phyloP scores from a whole-genome alignment of 2,888 invertebrate genomes.

The Malacosoma neustria region DNA sequence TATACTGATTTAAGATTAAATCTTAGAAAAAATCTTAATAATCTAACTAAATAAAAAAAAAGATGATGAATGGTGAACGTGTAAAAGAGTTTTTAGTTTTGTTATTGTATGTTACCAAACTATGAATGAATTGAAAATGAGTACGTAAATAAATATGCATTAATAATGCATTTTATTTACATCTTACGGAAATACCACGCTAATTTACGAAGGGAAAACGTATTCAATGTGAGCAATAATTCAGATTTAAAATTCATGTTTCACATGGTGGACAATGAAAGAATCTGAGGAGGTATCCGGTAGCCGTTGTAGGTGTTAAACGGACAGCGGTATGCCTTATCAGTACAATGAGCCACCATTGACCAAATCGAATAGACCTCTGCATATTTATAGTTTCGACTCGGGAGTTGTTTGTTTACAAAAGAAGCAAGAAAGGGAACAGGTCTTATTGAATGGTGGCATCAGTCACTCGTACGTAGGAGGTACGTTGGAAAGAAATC shows the following conservation, averaged over 20 bases:
- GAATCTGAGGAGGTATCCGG: slow-evolving; percentile 34
- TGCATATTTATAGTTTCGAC: slow-evolving; percentile 15
- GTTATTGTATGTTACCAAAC: too few relatives aligned
- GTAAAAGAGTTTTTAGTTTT: too few relatives aligned
- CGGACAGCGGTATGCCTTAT: slow-evolving; percentile 46
- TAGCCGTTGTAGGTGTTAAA: slow-evolving; percentile 57
- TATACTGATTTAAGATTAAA: too few relatives aligned
- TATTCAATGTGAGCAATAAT: neutral
- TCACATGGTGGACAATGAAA: slow-evolving; percentile 12
- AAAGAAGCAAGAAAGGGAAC: slow-evolving; percentile 13
- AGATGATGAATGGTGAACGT: too few relatives aligned
- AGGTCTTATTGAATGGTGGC: slow-evolving; percentile 37
- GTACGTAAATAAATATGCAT: neutral
- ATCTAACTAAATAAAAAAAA: too few relatives aligned
- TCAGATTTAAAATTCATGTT: neutral
- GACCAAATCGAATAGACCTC: slow-evolving; percentile 28
- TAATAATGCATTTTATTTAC: neutral
- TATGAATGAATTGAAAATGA: too few relatives aligned
- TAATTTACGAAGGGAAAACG: neutral
- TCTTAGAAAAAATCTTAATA: too few relatives aligned
- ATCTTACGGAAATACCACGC: neutral
- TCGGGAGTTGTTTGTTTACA: slow-evolving; percentile 12
- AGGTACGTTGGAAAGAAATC: slow-evolving; percentile 63
- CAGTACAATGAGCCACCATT: slow-evolving; percentile 42
- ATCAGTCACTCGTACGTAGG: slow-evolving; percentile 57